A percentile compares a stretch with the other conserved stretches of the same genome.
phyloP scores from a whole-genome alignment of 2,888 invertebrate species.

The Coecobrya sp. region DNA sequence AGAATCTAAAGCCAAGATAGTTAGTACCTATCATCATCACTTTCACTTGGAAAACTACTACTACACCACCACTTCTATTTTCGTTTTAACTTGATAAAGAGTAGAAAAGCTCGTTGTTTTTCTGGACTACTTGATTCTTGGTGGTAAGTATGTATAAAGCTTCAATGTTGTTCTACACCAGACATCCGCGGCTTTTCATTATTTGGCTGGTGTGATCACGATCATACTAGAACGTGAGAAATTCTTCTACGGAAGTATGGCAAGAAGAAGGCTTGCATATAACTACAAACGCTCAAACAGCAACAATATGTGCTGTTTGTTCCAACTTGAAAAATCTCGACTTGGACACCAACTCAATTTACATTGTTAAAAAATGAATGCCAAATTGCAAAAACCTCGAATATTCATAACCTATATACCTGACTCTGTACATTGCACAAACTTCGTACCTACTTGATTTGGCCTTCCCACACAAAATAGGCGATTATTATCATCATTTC shows the following conservation, averaged over 20 bases:
- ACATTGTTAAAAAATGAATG: neutral
- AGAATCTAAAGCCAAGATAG: conserved; percentile 63
- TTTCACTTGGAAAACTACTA: conserved; percentile 11
- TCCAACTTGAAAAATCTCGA: neutral
- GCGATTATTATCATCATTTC: neutral
- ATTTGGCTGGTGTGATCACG: neutral
- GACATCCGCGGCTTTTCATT: neutral
- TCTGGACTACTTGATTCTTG: neutral
- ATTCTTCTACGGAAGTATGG: neutral
- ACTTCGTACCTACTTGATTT: neutral
- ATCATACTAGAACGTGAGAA: neutral
- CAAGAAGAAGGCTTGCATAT: neutral
- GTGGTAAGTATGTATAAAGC: neutral
- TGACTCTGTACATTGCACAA: neutral
- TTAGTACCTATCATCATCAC: conserved; percentile 40
- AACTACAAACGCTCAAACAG: neutral
- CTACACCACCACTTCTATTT: neutral
- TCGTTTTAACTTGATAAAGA: neutral
- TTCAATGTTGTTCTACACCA: neutral
- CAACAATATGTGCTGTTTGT: neutral
- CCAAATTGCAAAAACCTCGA: neutral
- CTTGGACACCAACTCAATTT: neutral
- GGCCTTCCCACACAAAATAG: neutral
- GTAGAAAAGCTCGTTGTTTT: neutral
- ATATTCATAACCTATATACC: neutral